Evolutionary conservation across 1,140 invertebrate genomes (phyloP), one percentile per base, ranked within the genome.

Genomic region (Rhagoletis zephyria): DNA sequence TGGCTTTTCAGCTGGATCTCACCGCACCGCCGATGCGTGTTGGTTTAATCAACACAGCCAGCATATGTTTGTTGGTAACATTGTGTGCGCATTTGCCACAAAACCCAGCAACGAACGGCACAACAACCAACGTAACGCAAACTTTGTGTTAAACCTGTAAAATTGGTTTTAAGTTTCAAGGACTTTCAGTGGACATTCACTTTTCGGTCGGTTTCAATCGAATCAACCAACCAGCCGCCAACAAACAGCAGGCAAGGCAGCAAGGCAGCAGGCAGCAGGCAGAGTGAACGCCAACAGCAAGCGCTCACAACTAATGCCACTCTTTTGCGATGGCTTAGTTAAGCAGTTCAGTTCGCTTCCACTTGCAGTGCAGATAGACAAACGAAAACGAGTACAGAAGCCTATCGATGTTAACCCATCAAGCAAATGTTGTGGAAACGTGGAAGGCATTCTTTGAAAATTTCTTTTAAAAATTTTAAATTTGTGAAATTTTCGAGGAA

Each of bases 111-210:
- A 48, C 86, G 51, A 30, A 86, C 86, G 51, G 81, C 74, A 88
- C 88, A 87, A 60, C 87, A 87, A 81, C 74, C 87, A 87, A 81
- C 74, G 74, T 81, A 81, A 81, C 56, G 48, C 74, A 56, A 19
- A 63, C 85, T 85, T 85, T 61, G n/a, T n/a, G 60, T 63, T 88
- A 91, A 92, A 92, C 91, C 92, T 91, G 91, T 91, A 92, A 92
- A 91, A 92, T 92, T 90, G 90, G 91, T 92, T 92, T 92, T 90
- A 91, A 90, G 90, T 92, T 92, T 92, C 91, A 92, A 92, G 91
- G 91, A 92, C 91, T 92, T 92, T 89, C 87, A 88, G 90, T 92
- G 91, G 91, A 92, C 91, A 92, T 92, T 92, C 91, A 92, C 91
- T 92, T 92, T 92, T 92, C 64, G 87, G 85, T 87, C 30, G 85